Base-by-base conservation (phyloP, 37 sponge, comb jelly and placozoan species). In the Bolinopsis microptera region DNA sequence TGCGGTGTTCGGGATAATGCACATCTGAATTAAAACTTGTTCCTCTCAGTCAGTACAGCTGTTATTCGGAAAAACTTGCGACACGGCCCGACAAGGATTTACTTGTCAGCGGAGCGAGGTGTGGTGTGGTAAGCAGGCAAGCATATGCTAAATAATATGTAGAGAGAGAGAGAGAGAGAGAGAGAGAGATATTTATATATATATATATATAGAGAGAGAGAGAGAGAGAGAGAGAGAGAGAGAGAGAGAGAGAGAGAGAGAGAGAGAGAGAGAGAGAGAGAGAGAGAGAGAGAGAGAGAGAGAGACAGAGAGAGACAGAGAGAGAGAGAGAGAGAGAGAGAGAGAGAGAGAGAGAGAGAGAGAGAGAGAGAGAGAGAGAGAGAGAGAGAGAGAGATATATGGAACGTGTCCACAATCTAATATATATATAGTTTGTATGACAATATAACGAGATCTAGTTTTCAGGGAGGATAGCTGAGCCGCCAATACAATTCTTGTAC, bases 161-260 rank as follows among this genome's bases (percentile, higher is more conserved):
- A 48, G n/a, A 72, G n/a, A n/a, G n/a, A n/a, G n/a, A n/a, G n/a
- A n/a, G n/a, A n/a, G n/a, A n/a, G n/a, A n/a, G n/a, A n/a, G n/a
- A n/a, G n/a, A n/a, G n/a, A n/a, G n/a, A n/a, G 68, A 67, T 13
- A 67, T 13, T 22, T 13, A 67, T 13, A 67, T 13, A 67, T 13
- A 67, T 13, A 67, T 13, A 67, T 13, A 72, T n/a, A 72, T 8
- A 72, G 75, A 72, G 75, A 72, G 75, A 72, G 75, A 72, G 75
- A 72, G 75, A 72, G 75, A 72, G 75, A 72, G 75, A 72, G 75
- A 72, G 75, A 72, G 75, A 72, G 75, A 72, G 75, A 72, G 75
- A 72, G 75, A 72, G 75, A 72, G 75, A 72, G 75, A 72, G 75
- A 72, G 75, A 72, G 75, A 72, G 75, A 72, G 75, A 72, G 75